Base-by-base conservation (phyloP, 2,888 invertebrate species). In the Drosophila kambysellisi region DNA sequence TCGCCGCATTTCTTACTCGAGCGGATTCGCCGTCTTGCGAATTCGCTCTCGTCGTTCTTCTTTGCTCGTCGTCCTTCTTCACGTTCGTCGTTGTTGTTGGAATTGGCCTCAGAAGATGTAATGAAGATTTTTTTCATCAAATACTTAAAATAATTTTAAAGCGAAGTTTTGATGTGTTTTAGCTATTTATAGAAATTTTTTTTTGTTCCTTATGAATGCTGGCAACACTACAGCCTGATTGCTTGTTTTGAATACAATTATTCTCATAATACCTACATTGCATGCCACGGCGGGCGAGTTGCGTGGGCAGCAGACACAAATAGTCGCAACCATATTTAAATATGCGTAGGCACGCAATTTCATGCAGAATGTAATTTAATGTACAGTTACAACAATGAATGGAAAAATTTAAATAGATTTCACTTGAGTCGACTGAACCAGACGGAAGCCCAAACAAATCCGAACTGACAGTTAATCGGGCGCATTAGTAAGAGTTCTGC, bases 201-300 rank as follows among this genome's bases (percentile, higher is more conserved):
- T 12, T 29, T 17, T 37, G 7, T 2, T 4, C 11, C 6, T 12
- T 37, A 37, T 4, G n/a, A 56, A 39, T n/a, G 29, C 12, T 35
- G 39, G 7, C 39, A 39, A 29, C 57, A 39, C 20, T 32, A 15
- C 6, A 15, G 50, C 43, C 20, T 25, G 20, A 4, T 15, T 25
- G 62, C 5, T 8, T 20, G 12, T 7, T 25, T 9, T 12, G 30
- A 11, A 46, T 48, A 20, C 37, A 32, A 56, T 39, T n/a, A 30
- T 39, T 4, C 4, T 39, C 29, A n/a, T 76, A 60, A 76, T 67
- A 30, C 54, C 12, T 15, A 11, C 52, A 35, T 69, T 46, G 68
- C 76, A 68, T 64, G 79, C 35, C 33, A 52, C 73, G 60, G 20
- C n/a, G 56, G 30, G 35, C 50, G 5, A 35, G 56, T 20, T 29